phyloP scores from a whole-genome alignment of 2,113 vertebrate genomes.

The Argyrosomus japonicus region DNA sequence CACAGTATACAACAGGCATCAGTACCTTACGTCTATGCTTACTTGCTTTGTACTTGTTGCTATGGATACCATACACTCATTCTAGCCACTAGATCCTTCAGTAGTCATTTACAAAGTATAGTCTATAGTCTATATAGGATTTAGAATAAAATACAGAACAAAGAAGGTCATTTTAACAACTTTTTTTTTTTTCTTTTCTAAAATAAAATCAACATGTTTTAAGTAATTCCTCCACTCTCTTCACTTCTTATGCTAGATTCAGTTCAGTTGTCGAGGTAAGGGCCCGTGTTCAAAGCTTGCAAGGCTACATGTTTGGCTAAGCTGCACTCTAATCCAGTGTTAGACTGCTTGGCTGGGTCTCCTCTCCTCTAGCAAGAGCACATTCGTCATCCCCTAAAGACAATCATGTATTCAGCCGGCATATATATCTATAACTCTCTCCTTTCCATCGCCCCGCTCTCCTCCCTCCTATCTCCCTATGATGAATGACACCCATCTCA shows the following conservation, averaged over 20 bases:
- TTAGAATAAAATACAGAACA: background rate
- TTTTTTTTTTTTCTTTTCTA: background rate
- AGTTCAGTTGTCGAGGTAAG: conserved; percentile 14
- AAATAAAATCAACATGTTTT: background rate
- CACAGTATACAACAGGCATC: background rate
- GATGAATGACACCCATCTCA: conserved; percentile 77
- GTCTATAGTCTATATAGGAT: background rate
- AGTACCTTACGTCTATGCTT: background rate
- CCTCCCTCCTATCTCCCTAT: conserved; percentile 37
- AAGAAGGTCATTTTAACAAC: background rate
- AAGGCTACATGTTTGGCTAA: conserved; percentile 39
- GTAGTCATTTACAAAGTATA: background rate
- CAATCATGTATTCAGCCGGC: conserved; percentile 53
- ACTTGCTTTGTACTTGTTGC: conserved; percentile 26
- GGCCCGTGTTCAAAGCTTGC: background rate
- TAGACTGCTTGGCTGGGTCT: conserved; percentile 66
- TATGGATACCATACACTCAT: conserved; percentile 22
- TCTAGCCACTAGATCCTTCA: conserved; percentile 14
- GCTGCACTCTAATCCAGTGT: conserved; percentile 61
- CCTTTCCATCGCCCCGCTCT: conserved; percentile 23
- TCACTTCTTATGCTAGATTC: background rate
- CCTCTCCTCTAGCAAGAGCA: conserved; percentile 36
- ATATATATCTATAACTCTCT: conserved; percentile 48
- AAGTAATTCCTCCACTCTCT: background rate
- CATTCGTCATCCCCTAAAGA: conserved; percentile 38